A percentile compares a stretch with the other conserved stretches of the same genome.
phyloP scores from a whole-genome alignment of 2,888 invertebrate genomes.

The Rhogogaster chlorosoma region DNA sequence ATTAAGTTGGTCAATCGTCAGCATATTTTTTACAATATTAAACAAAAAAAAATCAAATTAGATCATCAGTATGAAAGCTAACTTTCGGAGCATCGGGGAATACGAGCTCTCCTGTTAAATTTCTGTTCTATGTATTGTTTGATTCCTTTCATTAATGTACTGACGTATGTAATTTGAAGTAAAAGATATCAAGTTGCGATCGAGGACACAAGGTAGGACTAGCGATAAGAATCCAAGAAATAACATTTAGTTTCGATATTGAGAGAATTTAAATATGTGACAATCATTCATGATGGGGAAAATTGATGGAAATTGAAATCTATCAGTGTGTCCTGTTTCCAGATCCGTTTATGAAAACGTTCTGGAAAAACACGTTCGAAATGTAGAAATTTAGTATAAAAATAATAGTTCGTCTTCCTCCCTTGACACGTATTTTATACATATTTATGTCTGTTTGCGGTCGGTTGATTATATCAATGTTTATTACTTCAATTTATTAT shows the following conservation, averaged over 20 bases:
- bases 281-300: neutral
- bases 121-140: neutral
- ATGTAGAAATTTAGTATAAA: neutral
- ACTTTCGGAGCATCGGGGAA: neutral
- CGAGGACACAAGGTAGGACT: neutral
- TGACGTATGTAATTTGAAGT: neutral
- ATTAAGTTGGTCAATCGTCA: slow-evolving; percentile 45
- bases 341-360: neutral
- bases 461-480: neutral
- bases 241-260: neutral
- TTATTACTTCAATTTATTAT: too few species aligned
- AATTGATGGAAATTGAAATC: too few species aligned
- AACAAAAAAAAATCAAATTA: neutral
- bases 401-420: neutral
- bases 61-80: slow-evolving; percentile 3
- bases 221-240: neutral
- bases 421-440: neutral
- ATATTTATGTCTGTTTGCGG: neutral
- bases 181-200: neutral
- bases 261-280: neutral
- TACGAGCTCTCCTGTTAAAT: neutral
- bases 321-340: neutral
- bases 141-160: neutral
- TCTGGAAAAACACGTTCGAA: neutral
- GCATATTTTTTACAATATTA: slow-evolving; percentile 17